Conservation (phyloP, 2,797 vertebrate genomes). For the Vespertilio murinus region DNA sequence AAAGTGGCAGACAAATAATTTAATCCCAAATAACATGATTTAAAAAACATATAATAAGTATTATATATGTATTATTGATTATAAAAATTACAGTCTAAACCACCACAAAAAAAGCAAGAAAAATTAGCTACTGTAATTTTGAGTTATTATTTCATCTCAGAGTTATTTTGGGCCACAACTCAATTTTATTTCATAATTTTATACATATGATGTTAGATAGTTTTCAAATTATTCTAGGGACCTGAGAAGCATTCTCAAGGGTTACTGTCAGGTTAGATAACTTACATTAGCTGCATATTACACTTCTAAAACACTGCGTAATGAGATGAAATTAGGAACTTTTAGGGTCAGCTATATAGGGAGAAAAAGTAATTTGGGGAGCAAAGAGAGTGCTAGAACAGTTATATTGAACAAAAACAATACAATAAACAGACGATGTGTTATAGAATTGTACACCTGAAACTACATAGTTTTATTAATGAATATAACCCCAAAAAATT, state of each 20-base stretch:
- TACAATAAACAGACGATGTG: no score
- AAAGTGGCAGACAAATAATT: neutral
- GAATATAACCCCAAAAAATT: neutral
- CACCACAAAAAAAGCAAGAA: neutral
- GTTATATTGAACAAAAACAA: neutral
- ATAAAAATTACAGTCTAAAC: neutral
- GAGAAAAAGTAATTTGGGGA: neutral
- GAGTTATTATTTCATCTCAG: neutral
- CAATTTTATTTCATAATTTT: neutral
- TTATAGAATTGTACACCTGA: neutral
- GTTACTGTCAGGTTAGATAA: neutral
- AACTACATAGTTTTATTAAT: neutral
- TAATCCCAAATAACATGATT: slow-evolving; percentile 9
- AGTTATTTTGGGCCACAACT: neutral
- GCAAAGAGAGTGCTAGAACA: neutral
- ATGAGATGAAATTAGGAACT: neutral
- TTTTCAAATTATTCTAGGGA: neutral
- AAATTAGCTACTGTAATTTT: neutral
- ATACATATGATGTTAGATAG: neutral
- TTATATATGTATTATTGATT: no score
- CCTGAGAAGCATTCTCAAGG: neutral
- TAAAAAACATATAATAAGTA: slow-evolving; percentile 14
- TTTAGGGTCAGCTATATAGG: neutral
- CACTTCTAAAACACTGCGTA: neutral
- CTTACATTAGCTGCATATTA: neutral